phyloP scores from a whole-genome alignment of 2,888 invertebrate species.

The Caenorhabditis drosophilae region DNA sequence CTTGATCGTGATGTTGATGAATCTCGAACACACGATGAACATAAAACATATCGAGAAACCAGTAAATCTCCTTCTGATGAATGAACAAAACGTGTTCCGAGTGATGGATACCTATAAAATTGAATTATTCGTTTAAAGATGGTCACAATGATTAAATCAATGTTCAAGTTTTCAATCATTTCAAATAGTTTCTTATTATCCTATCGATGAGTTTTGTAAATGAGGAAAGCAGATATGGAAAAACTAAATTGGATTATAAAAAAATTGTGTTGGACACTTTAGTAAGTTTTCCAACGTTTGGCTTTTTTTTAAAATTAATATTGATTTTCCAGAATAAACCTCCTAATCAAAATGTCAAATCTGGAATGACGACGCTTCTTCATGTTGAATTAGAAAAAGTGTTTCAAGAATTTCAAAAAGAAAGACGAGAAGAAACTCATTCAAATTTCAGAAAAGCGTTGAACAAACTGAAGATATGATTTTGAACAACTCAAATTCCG shows the following conservation, averaged over 20 bases:
- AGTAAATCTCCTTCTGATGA: conserved; percentile 93
- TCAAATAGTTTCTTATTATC: too few relatives aligned
- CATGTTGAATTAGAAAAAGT: background rate
- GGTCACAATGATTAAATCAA: too few relatives aligned
- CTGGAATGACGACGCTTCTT: background rate
- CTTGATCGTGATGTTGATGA: conserved; percentile 1
- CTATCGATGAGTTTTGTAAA: too few relatives aligned
- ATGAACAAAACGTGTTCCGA: conserved; percentile 93
- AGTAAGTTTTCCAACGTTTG: background rate
- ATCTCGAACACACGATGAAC: conserved; percentile 80
- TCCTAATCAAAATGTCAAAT: background rate
- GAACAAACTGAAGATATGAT: too few relatives aligned
- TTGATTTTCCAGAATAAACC: conserved; percentile 1
- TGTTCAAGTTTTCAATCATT: conserved; percentile 1
- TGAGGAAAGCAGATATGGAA: background rate
- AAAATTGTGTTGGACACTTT: background rate
- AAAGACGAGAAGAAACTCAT: conserved; percentile 8
- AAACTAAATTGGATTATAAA: background rate
- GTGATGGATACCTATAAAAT: conserved; percentile 51
- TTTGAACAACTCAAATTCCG: background rate
- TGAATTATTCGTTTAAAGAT: too few relatives aligned
- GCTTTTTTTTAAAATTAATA: background rate
- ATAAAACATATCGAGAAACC: conserved; percentile 89
- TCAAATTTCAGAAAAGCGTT: too few relatives aligned
- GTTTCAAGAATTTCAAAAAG: background rate